These are phyloP conservation scores for Nymphalis c-album DNA, from an alignment of 2,888 invertebrate genomes.

Conservation along the genomic window DNA sequence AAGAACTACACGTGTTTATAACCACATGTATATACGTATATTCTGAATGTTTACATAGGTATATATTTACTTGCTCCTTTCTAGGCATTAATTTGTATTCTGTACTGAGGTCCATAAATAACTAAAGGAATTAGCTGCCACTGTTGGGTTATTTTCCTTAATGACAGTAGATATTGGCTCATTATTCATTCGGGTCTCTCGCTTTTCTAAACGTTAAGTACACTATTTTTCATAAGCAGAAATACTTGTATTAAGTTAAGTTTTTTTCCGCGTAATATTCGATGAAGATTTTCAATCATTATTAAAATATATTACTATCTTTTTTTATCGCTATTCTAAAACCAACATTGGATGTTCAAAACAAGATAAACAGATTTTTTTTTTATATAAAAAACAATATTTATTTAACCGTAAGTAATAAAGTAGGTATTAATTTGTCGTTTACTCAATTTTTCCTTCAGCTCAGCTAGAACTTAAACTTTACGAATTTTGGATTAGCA, in stretches of 20 bases:
- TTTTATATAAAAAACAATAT: too few species aligned
- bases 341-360: too few species aligned
- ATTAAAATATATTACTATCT: too few species aligned
- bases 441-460: neutral
- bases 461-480: conserved; percentile 13
- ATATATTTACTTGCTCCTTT: conserved; percentile 1
- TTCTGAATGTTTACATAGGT: neutral
- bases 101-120: conserved; percentile 38
- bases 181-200: conserved; percentile 38
- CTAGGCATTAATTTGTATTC: conserved; percentile 22
- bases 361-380: too few species aligned
- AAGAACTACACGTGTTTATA: too few species aligned
- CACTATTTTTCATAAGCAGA: conserved; percentile 10
- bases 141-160: conserved; percentile 40
- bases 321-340: too few species aligned
- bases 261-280: neutral
- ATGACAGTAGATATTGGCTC: conserved; percentile 41
- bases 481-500: conserved; percentile 32
- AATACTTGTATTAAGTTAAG: conserved; percentile 4
- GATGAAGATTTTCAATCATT: neutral
- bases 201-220: conserved; percentile 26
- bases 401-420: too few species aligned
- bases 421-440: conserved; percentile 16
- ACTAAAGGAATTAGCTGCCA: conserved; percentile 44
- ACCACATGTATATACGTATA: too few species aligned